Conservation (phyloP, 2,797 vertebrate genomes). For the Iguana delicatissima region DNA sequence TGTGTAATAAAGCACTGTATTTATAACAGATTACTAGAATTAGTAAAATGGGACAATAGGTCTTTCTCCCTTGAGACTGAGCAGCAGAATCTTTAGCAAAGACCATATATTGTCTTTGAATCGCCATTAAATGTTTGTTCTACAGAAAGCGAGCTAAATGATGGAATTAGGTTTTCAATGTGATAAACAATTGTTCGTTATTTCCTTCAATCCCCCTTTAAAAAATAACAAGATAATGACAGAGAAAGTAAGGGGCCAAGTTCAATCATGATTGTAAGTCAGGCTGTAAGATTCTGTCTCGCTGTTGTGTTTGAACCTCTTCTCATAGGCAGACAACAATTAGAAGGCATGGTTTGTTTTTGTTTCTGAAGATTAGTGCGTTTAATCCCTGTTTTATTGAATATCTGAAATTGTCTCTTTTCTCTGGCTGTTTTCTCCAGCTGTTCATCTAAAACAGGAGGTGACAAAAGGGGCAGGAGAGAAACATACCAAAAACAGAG, state of each 20-base stretch:
- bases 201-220: neutral
- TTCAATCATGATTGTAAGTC: neutral
- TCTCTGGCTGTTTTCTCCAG: no score
- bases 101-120: neutral
- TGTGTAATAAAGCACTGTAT: neutral
- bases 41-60: neutral
- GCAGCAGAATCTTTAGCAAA: neutral
- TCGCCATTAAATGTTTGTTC: constrained; percentile 32
- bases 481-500: neutral
- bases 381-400: neutral
- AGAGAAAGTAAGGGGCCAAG: neutral
- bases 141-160: neutral
- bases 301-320: neutral
- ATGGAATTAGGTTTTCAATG: constrained; percentile 22
- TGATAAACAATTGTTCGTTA: constrained; percentile 34
- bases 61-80: neutral
- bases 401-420: no score
- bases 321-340: neutral
- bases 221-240: neutral
- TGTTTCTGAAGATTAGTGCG: neutral
- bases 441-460: neutral
- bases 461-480: neutral
- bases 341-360: neutral
- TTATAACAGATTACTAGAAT: neutral
- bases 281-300: neutral